Evolutionary conservation across 2,888 invertebrate genomes (phyloP), one percentile per base, ranked within the genome.

Genomic region (Caenorhabditis doughertyi): DNA sequence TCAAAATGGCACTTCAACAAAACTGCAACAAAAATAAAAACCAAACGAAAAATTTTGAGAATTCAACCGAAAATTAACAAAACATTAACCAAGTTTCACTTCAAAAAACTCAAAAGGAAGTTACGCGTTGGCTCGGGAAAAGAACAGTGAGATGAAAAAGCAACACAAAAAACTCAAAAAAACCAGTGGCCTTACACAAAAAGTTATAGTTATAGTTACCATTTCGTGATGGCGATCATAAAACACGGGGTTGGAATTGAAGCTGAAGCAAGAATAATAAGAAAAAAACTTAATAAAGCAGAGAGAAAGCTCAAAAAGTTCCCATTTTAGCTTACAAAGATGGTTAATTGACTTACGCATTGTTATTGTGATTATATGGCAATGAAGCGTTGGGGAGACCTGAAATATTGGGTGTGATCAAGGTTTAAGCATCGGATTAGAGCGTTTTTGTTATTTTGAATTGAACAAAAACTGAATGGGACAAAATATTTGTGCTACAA

Each of bases 361-460:
- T 81, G 74, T 81, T 81, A 76, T 76, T 81, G 21, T 62, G 77
- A 68, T 81, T 76, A 81, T 71, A 81, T 81, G 65, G 76, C 76
- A 60, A 23, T 27, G 76, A 81, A 81, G 81, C 81, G 49, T 62
- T 68, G 65, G 76, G 65, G 29, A 67, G 76, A 65, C 81, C 81
- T 81, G 81, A 70, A 81, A 81, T 42, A 49, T 49, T 25, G 56
- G 62, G 51, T 29, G 68, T 47, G 68, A 68, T 73, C 32, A 56
- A 74, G 81, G 70, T 39, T n/a, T 27, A 56, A 74, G 68, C 58
- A 13, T 3, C 4, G 49, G 64, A 55, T 67, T 67, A 67, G 67
- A 53, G 74, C 74, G 39, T 13, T 39, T 42, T 64, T 29, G 18
- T 56, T 56, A 29, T 56, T 29, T 29, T 29, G 23, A 44, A 44